Evolutionary conservation across 2,113 vertebrate species (phyloP).

Genomic region (Pithys albifrons): DNA sequence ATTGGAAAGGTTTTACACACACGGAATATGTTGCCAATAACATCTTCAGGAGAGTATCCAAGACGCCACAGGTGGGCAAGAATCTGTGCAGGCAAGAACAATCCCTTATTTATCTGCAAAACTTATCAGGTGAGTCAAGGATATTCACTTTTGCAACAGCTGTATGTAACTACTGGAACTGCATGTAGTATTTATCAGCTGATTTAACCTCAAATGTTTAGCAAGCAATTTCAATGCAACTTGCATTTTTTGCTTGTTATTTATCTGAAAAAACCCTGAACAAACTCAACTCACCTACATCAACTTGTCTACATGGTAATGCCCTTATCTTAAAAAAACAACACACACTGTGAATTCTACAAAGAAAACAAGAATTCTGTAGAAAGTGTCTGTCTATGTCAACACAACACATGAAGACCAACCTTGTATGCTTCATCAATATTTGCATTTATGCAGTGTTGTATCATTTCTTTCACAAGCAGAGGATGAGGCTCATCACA

Average conservation of each 20-base stretch:
- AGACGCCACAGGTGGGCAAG: conserved; percentile 95
- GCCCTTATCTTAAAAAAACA: background rate
- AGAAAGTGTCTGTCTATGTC: background rate
- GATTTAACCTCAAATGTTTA: background rate
- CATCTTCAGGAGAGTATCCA: conserved; percentile 94
- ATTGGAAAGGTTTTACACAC: conserved; percentile 96
- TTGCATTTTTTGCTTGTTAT: background rate
- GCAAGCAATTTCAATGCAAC: background rate
- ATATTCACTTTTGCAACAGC: background rate
- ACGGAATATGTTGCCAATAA: conserved; percentile 95
- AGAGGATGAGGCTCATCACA: conserved; percentile 96
- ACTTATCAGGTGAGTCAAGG: background rate
- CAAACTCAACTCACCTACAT: background rate
- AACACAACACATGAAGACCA: background rate
- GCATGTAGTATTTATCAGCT: background rate
- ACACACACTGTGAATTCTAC: background rate
- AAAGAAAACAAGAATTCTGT: background rate
- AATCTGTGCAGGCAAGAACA: conserved; percentile 70
- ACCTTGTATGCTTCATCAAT: conserved; percentile 95
- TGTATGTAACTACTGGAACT: background rate
- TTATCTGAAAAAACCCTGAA: background rate
- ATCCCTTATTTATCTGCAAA: background rate
- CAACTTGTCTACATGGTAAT: background rate
- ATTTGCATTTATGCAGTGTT: conserved; percentile 86
- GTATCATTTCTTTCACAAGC: conserved; percentile 95